A percentile compares a stretch with the other conserved stretches of the same genome.
These are phyloP conservation scores for Orientallactaga sibirica DNA, from an alignment of 2,797 vertebrate genomes.

Conservation along the genomic window DNA sequence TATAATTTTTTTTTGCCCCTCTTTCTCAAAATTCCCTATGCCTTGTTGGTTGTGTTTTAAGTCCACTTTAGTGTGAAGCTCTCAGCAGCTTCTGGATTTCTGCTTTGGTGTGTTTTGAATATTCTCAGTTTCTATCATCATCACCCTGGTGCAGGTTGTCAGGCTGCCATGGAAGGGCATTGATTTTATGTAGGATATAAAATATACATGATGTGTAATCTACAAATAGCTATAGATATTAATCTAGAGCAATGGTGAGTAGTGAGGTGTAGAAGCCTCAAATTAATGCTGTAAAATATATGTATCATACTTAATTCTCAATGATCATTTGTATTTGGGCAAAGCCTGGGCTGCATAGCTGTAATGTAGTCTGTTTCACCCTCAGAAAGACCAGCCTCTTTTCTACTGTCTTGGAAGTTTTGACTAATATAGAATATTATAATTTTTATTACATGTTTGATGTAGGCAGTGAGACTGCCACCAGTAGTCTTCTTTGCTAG, in stretches of 20 bases:
- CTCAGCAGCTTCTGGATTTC: too few relatives aligned
- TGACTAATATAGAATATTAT: conserved; percentile 8
- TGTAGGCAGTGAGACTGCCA: neutral
- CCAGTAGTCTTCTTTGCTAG: neutral
- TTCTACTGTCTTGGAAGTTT: neutral
- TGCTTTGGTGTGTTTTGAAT: too few relatives aligned
- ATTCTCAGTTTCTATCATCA: too few relatives aligned
- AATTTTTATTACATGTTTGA: conserved; percentile 8
- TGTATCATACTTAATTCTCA: conserved; percentile 2
- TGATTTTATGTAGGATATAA: neutral
- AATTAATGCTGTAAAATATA: neutral
- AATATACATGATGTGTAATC: neutral
- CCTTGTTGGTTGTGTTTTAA: too few relatives aligned
- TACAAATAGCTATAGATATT: neutral
- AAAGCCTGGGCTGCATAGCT: neutral
- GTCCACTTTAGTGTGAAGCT: too few relatives aligned
- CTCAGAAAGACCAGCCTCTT: neutral
- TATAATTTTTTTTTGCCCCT: too few relatives aligned
- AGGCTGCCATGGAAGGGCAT: neutral
- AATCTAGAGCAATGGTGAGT: neutral
- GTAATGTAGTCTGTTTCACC: neutral
- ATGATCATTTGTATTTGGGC: neutral
- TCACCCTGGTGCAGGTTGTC: too few relatives aligned
- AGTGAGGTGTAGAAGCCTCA: neutral
- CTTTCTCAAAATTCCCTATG: too few relatives aligned